These are phyloP conservation scores for Stegastes partitus DNA, from an alignment of 2,113 vertebrate genomes.

Conservation along the genomic window DNA sequence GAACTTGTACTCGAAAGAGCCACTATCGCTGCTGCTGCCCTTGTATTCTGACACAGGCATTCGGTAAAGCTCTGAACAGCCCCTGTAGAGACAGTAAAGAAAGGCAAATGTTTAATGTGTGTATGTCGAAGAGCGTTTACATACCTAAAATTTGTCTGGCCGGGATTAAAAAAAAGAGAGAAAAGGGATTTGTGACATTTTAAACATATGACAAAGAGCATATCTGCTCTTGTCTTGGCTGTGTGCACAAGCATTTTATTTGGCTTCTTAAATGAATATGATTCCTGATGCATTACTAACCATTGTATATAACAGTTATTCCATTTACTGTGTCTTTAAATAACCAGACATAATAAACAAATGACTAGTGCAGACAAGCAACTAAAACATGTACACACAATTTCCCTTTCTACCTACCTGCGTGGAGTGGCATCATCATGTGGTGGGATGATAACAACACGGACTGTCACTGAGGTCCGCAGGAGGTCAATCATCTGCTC, in stretches of 20 bases:
- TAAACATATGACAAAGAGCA: no score
- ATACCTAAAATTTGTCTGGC: background rate
- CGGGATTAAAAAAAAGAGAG: background rate
- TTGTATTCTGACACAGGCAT: constrained; percentile 96
- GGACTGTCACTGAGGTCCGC: constrained; percentile 94
- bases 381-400: background rate
- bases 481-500: constrained; percentile 99
- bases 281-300: no score
- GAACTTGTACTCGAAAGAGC: constrained; percentile 97
- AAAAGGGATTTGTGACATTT: background rate
- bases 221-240: no score
- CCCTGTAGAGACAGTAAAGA: constrained; percentile 78
- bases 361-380: no score
- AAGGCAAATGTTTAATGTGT: background rate
- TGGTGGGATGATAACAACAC: constrained; percentile 96
- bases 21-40: constrained; percentile 88
- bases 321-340: background rate
- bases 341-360: background rate
- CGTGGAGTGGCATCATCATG: constrained; percentile 96
- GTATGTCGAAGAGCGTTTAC: background rate
- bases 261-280: no score
- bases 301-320: background rate
- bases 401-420: constrained; percentile 85
- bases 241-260: no score
- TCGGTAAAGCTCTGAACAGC: constrained; percentile 95